These are phyloP conservation scores for Phrynocephalus vlangalii DNA, from an alignment of 2,797 vertebrate genomes.

Conservation along the genomic window DNA sequence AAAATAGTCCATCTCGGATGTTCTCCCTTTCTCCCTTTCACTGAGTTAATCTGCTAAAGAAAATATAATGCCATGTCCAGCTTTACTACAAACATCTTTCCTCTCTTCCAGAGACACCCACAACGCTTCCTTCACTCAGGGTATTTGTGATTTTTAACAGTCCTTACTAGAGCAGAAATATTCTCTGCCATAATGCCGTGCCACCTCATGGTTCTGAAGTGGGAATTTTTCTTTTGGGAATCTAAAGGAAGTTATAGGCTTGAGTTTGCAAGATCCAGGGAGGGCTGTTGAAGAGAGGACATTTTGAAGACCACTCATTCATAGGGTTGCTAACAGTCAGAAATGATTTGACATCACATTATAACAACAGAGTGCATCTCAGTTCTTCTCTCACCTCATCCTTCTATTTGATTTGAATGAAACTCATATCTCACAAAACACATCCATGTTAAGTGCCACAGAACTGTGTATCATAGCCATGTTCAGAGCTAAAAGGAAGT, in stretches of 20 bases:
- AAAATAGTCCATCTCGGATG: background rate
- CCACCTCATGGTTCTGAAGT: background rate
- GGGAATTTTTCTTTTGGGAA: background rate
- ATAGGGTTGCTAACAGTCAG: too few species aligned
- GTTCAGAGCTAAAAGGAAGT: background rate
- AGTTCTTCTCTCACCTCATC: background rate
- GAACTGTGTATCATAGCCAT: background rate
- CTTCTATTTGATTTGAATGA: background rate
- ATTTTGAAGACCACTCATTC: too few species aligned
- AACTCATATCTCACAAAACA: background rate
- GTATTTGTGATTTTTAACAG: conserved; percentile 5
- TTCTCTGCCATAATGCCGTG: background rate
- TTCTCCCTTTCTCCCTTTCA: conserved; percentile 3
- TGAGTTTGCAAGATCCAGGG: too few species aligned
- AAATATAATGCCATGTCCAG: background rate
- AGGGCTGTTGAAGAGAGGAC: too few species aligned
- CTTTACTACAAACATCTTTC: background rate
- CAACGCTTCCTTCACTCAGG: too few species aligned
- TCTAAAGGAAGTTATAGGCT: too few species aligned
- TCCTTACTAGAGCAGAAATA: background rate
- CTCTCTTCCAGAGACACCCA: too few species aligned
- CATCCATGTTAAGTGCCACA: background rate
- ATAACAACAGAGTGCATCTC: background rate
- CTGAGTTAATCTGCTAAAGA: conserved; percentile 24
- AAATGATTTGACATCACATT: too few species aligned